These are phyloP conservation scores for Mastigias papua DNA, from an alignment of 30 jellyfish, hydroid and myxozoan genomes.

Conservation along the genomic window DNA sequence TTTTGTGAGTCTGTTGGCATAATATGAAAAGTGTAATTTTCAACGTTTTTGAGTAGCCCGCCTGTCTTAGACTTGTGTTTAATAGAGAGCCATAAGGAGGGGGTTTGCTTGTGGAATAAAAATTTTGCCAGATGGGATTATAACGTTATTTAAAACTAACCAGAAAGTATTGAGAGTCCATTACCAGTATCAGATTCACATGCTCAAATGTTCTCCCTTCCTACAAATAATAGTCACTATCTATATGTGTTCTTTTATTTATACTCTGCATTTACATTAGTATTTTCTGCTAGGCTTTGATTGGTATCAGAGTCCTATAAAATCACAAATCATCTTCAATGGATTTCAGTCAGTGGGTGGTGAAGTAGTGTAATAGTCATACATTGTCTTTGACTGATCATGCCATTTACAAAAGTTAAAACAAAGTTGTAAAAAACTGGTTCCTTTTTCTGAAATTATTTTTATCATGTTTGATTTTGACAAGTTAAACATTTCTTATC, in stretches of 20 bases:
- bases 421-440: no score
- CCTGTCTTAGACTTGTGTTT: neutral
- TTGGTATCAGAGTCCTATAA: neutral
- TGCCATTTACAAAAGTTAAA: neutral
- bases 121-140: neutral
- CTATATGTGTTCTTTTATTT: neutral
- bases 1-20: neutral
- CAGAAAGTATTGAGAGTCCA: neutral
- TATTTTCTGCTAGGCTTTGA: neutral
- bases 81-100: neutral
- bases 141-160: neutral
- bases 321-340: neutral
- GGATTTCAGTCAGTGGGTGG: neutral
- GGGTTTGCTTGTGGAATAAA: neutral
- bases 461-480: no score
- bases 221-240: no score
- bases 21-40: neutral
- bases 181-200: neutral
- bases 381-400: neutral
- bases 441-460: no score
- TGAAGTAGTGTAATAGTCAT: neutral
- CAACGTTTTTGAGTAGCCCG: no score
- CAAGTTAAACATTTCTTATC: no score
- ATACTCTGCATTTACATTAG: neutral
- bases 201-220: neutral